Evolutionary conservation across 2,797 vertebrate genomes (phyloP).

Genomic region (Galago senegalensis): DNA sequence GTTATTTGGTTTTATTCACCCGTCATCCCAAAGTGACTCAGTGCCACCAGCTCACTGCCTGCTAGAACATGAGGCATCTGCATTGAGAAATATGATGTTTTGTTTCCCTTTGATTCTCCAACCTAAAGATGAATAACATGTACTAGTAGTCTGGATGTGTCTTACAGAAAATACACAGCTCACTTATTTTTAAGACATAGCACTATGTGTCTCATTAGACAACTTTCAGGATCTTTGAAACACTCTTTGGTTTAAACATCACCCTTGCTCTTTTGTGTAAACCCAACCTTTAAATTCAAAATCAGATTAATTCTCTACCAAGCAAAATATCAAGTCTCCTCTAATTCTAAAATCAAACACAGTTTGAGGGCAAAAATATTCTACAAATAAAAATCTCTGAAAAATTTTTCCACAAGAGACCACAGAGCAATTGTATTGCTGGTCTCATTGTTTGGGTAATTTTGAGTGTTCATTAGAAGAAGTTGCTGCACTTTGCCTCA

Average conservation of each 20-base stretch:
- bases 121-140: background rate
- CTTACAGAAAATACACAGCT: background rate
- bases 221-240: slow-evolving; percentile 5
- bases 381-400: slow-evolving; percentile 48
- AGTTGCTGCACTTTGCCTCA: background rate
- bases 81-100: background rate
- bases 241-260: slow-evolving; percentile 54
- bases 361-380: background rate
- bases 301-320: slow-evolving; percentile 52
- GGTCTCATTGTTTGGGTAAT: background rate
- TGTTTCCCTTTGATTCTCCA: background rate
- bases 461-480: background rate
- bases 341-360: slow-evolving; percentile 50
- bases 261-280: background rate
- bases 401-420: background rate
- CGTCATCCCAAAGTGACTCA: slow-evolving; percentile 55
- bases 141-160: background rate
- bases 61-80: slow-evolving; percentile 29
- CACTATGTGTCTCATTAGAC: background rate
- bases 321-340: slow-evolving; percentile 50
- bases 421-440: background rate
- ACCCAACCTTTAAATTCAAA: slow-evolving; percentile 67
- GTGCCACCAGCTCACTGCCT: background rate
- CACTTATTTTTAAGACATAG: background rate
- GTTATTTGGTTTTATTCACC: slow-evolving; percentile 61